A percentile compares a stretch with the other conserved stretches of the same genome.
These are phyloP conservation scores for Drosophila tanythrix DNA, from an alignment of 2,888 invertebrate genomes.

Conservation along the genomic window DNA sequence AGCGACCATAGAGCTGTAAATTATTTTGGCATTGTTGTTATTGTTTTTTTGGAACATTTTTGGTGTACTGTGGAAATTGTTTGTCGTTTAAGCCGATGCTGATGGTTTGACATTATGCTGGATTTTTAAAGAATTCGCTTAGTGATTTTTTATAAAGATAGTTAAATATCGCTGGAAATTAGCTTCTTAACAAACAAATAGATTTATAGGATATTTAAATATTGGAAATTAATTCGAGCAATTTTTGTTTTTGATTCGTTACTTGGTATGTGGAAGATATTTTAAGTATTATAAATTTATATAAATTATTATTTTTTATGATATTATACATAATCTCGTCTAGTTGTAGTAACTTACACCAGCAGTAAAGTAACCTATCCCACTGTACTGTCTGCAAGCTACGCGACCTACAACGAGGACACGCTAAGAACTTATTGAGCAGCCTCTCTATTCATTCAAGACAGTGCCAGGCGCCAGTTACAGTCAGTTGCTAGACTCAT, in stretches of 20 bases:
- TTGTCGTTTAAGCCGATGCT: not conserved
- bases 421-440: conserved; percentile 54
- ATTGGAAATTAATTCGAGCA: not conserved
- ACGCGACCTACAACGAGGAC: conserved; percentile 11
- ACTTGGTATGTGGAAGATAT: not conserved
- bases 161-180: not conserved
- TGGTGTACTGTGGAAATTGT: conserved; percentile 6
- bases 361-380: not conserved
- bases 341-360: not conserved
- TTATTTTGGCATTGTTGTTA: conserved; percentile 59
- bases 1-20: conserved; percentile 43
- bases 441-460: conserved; percentile 21
- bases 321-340: not conserved
- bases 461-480: conserved; percentile 23
- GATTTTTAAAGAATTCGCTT: not conserved
- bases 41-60: conserved; percentile 9
- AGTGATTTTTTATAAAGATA: not conserved
- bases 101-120: no score
- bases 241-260: not conserved
- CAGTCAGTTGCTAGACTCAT: not conserved
- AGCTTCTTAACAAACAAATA: not conserved
- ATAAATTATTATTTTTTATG: not conserved
- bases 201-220: not conserved
- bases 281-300: not conserved
- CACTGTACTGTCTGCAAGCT: conserved; percentile 20